Percentiles rank a stretch among this genome's conserved stretches.
Evolutionary conservation across 2,888 invertebrate species (phyloP).

Genomic region (Unio pictorum): DNA sequence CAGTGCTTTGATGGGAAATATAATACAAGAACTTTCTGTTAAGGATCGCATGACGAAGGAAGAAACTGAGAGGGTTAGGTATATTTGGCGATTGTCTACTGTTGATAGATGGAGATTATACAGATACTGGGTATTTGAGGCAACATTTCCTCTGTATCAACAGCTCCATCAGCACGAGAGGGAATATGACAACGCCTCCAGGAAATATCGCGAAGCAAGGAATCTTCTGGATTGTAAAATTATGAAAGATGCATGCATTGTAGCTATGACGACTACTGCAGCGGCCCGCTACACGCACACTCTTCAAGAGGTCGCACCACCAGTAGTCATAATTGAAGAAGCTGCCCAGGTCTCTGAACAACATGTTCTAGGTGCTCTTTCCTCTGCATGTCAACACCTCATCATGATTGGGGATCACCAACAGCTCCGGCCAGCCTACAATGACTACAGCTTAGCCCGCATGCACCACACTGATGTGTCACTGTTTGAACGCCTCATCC

Average conservation of each 20-base stretch:
- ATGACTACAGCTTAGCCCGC: conserved; percentile 80
- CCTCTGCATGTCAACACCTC: conserved; percentile 82
- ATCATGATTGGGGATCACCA: conserved; percentile 89
- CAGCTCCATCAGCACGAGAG: conserved; percentile 38
- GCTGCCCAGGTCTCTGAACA: conserved; percentile 90
- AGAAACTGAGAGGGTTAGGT: conserved; percentile 33
- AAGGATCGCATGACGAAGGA: conserved; percentile 34
- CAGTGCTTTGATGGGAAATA: no score
- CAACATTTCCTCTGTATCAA: conserved; percentile 21
- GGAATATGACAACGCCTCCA: conserved; percentile 44
- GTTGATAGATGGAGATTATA: conserved; percentile 72
- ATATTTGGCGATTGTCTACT: conserved; percentile 55
- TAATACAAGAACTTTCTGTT: no score
- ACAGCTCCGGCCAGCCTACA: conserved; percentile 83
- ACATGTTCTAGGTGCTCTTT: conserved; percentile 84
- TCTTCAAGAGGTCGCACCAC: conserved; percentile 64
- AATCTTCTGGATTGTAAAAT: conserved; percentile 60
- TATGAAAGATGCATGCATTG: conserved; percentile 53
- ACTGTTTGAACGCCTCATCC: conserved; percentile 85
- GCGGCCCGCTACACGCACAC: conserved; percentile 65
- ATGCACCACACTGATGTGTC: conserved; percentile 82
- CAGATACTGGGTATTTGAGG: conserved; percentile 60
- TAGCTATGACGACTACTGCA: conserved; percentile 71
- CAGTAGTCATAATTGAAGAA: conserved; percentile 81
- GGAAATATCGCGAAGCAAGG: conserved; percentile 37